Evolutionary conservation across 2,113 vertebrate genomes (phyloP).

Genomic region (Sylvia atricapilla): DNA sequence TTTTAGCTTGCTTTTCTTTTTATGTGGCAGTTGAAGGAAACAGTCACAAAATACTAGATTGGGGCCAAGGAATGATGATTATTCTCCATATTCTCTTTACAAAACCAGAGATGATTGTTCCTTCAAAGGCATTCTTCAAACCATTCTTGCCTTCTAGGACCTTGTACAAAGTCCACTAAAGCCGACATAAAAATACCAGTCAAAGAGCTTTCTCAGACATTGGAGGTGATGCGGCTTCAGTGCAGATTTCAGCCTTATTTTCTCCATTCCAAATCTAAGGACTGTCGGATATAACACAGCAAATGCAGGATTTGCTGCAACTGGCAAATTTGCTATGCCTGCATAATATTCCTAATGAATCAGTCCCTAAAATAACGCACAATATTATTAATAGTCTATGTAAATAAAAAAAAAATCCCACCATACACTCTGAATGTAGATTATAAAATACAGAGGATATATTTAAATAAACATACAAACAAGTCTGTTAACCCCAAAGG

Average conservation of each 20-base stretch:
- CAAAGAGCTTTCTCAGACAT: not conserved
- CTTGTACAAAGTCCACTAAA: not conserved
- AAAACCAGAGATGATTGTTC: not conserved
- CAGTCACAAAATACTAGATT: not conserved
- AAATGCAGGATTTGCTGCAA: not conserved
- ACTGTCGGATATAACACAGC: not conserved
- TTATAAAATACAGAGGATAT: not conserved
- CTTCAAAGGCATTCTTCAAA: not conserved
- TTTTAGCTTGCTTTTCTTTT: not conserved
- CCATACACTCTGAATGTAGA: constrained; percentile 32
- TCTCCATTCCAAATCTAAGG: constrained; percentile 17
- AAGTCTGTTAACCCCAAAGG: not conserved
- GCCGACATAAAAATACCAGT: not conserved
- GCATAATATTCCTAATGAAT: not conserved
- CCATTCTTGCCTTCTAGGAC: constrained; percentile 23
- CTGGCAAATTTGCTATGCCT: not conserved
- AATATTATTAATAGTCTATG: not conserved
- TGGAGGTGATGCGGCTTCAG: not conserved
- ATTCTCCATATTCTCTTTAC: not conserved
- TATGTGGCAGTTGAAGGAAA: not conserved
- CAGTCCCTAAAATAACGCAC: constrained; percentile 39
- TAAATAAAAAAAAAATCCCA: not conserved
- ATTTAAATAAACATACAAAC: not conserved
- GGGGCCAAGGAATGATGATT: not conserved
- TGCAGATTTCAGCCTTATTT: constrained; percentile 30